These are phyloP conservation scores for Dreissena polymorpha DNA, from an alignment of 1,140 invertebrate species.

Conservation along the genomic window DNA sequence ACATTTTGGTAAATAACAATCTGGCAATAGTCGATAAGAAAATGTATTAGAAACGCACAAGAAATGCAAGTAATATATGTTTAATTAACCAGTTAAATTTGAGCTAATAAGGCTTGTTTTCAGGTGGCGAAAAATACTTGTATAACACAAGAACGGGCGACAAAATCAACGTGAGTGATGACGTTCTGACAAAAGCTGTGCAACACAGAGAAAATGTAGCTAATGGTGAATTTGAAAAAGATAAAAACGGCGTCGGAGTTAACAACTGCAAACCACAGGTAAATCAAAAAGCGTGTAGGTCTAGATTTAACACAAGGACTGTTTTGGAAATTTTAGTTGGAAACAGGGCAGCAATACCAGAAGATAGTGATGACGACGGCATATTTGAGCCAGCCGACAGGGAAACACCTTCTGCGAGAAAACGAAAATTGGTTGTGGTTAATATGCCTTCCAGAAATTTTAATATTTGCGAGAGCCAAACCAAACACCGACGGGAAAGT, in stretches of 20 bases:
- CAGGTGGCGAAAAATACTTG: slow-evolving; percentile 43
- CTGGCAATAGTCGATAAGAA: too few relatives aligned
- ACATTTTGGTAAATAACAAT: too few relatives aligned
- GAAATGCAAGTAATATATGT: too few relatives aligned
- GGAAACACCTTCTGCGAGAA: background rate
- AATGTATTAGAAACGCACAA: too few relatives aligned
- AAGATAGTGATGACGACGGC: background rate
- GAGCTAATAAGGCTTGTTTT: slow-evolving; percentile 4
- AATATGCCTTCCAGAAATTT: background rate
- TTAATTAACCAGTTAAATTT: too few relatives aligned
- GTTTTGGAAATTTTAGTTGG: slow-evolving; percentile 51
- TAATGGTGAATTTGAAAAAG: background rate
- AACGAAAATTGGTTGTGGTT: slow-evolving; percentile 12
- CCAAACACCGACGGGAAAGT: too few relatives aligned
- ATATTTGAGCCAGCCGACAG: background rate
- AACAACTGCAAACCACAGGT: background rate
- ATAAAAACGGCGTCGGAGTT: slow-evolving; percentile 5
- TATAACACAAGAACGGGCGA: slow-evolving; percentile 49
- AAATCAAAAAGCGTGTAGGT: slow-evolving; percentile 26
- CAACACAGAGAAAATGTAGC: slow-evolving; percentile 33
- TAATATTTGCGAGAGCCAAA: too few relatives aligned
- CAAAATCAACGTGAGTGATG: slow-evolving; percentile 42
- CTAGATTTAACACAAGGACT: slow-evolving; percentile 48
- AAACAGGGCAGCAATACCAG: background rate
- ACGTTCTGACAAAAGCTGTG: slow-evolving; percentile 22